phyloP scores from a whole-genome alignment of 2,797 vertebrate species.

The Lateolabrax maculatus region DNA sequence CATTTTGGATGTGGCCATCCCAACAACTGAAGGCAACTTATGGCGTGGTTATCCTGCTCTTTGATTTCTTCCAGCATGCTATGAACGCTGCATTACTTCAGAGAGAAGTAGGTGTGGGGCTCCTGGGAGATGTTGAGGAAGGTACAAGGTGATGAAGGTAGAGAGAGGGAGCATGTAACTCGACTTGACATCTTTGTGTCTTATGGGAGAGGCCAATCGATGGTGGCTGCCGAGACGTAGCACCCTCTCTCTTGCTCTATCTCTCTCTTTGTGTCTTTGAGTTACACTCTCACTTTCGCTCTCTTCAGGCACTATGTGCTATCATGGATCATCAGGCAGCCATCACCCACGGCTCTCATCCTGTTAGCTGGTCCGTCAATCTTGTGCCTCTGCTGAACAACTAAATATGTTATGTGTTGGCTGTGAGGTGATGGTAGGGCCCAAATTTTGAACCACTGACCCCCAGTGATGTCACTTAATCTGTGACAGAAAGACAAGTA shows the following conservation, averaged over 20 bases:
- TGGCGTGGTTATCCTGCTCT: not conserved
- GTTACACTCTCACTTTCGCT: conserved; percentile 3
- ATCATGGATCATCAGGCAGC: conserved; percentile 45
- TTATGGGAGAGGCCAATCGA: conserved; percentile 72
- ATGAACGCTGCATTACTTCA: not conserved
- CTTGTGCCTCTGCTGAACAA: conserved; percentile 10
- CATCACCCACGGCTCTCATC: conserved; percentile 19
- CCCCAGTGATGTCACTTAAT: not conserved
- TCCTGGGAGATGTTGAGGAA: not conserved
- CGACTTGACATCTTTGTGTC: conserved; percentile 76
- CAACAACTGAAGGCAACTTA: not conserved
- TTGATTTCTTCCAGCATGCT: not conserved
- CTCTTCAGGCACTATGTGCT: conserved; percentile 1
- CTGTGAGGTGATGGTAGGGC: not conserved
- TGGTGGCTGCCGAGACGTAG: conserved; percentile 48
- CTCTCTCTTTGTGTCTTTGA: conserved; percentile 8
- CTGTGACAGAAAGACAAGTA: not conserved
- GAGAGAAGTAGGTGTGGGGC: not conserved
- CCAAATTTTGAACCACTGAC: not conserved
- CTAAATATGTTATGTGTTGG: conserved; percentile 25
- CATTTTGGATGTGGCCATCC: not conserved
- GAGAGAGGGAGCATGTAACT: conserved; percentile 53
- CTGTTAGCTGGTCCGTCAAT: conserved; percentile 31
- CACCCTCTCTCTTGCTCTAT: not conserved
- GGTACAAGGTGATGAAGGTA: not conserved